These are phyloP conservation scores for Phymatocera aterrima DNA, from an alignment of 2,888 invertebrate species.

Conservation along the genomic window DNA sequence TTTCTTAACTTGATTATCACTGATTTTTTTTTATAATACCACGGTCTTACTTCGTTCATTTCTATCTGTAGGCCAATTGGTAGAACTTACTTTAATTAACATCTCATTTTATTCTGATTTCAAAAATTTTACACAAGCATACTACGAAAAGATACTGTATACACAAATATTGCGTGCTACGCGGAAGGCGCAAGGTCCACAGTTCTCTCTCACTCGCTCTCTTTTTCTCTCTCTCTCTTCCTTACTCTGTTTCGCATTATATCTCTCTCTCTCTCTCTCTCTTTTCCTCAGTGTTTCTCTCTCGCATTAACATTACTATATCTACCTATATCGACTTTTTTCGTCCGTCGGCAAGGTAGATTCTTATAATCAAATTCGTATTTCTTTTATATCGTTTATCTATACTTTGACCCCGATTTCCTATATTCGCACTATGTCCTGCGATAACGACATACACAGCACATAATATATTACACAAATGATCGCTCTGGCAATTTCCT, in stretches of 20 bases:
- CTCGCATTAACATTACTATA: too few relatives aligned
- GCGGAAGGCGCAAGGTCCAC: constrained; percentile 48
- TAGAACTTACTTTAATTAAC: background rate
- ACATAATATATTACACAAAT: too few relatives aligned
- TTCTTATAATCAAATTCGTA: too few relatives aligned
- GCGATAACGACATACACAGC: too few relatives aligned
- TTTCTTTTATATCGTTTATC: too few relatives aligned
- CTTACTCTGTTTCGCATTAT: too few relatives aligned
- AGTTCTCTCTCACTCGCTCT: constrained; percentile 16
- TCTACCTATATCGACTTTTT: background rate
- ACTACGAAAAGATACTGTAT: background rate
- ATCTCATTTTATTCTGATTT: background rate
- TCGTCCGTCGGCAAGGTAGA: background rate
- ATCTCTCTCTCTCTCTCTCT: background rate
- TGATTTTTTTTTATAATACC: background rate
- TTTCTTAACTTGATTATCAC: too few relatives aligned
- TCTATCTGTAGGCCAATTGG: background rate
- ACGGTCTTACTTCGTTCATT: background rate
- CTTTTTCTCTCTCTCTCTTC: constrained; percentile 32
- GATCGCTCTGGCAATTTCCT: too few relatives aligned
- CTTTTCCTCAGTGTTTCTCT: background rate
- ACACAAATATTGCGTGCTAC: constrained; percentile 47
- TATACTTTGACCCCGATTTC: too few relatives aligned
- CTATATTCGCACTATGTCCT: too few relatives aligned
- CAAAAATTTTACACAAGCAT: background rate